phyloP scores from a whole-genome alignment of 2,888 invertebrate genomes.

The Endomychus coccineus region DNA sequence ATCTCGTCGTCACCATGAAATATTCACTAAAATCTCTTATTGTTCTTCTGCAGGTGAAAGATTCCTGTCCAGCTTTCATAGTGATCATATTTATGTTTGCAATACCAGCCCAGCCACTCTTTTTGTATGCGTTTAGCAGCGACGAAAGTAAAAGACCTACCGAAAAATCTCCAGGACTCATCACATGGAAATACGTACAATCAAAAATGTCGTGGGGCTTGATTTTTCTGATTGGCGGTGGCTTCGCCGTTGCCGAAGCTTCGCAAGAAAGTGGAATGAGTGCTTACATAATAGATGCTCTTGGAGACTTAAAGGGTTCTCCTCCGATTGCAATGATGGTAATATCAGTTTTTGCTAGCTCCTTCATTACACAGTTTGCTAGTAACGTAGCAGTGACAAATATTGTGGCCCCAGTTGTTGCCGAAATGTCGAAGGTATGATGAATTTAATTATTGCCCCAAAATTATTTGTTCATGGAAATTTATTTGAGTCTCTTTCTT shows the following conservation, averaged over 20 bases:
- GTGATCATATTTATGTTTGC: conserved; percentile 48
- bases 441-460: too few relatives aligned
- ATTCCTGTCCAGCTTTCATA: conserved; percentile 44
- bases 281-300: conserved; percentile 39
- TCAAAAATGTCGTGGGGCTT: conserved; percentile 52
- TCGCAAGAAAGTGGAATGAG: conserved; percentile 48
- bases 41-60: conserved; percentile 24
- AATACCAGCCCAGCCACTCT: conserved; percentile 46
- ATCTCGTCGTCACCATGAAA: too few relatives aligned
- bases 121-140: conserved; percentile 25
- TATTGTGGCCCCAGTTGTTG: conserved; percentile 10
- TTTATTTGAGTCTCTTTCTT: too few relatives aligned
- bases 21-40: too few relatives aligned
- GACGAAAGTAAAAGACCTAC: conserved; percentile 25
- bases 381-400: conserved; percentile 11
- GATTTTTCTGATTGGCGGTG: conserved; percentile 52
- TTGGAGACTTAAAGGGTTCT: conserved; percentile 30
- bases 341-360: background rate
- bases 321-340: conserved; percentile 6
- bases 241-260: conserved; percentile 52
- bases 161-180: conserved; percentile 31
- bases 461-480: too few relatives aligned
- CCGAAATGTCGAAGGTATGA: conserved; percentile 7
- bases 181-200: conserved; percentile 47
- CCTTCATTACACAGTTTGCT: conserved; percentile 13